Base-by-base conservation (phyloP, 2,113 vertebrate genomes). In the Zeus faber region DNA sequence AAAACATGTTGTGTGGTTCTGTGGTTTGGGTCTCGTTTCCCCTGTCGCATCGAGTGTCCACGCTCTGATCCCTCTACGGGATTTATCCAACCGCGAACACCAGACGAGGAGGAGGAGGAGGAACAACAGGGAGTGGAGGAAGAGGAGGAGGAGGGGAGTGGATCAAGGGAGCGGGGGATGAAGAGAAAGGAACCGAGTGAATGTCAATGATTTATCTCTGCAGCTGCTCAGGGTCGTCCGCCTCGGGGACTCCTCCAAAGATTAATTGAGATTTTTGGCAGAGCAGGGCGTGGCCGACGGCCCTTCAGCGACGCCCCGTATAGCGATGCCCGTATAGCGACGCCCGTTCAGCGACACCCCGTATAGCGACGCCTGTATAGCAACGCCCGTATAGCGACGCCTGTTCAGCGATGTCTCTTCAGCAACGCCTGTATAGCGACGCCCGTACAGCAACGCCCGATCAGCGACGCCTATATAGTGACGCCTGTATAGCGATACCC, bases 231-330 rank as follows among this genome's bases (percentile, higher is more conserved):
- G 83, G 79, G 75, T 85, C 76, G 70, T 68, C 69, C 57, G 35
- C 67, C 67, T 76, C 79, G 54, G 46, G 43, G 54, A 65, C 65
- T 67, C 74, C 75, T 69, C 65, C 17, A 66, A 82, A 83, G 84
- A 89, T 87, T 80, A 83, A 87, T 85, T 68, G 74, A 82, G 68
- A 73, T 54, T 46, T 67, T 2, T 65, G 51, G 68, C 65, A 80
- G 65, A 79, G 54, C 31, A 65, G 81, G 74, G 79, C 68, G 64
- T 70, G 35, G 56, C 44, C 20, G 53, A 46, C n/a, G n/a, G 67
- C 78, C 83, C 79, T 84, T 84, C 83, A 86, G 87, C 76, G 85
- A 88, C 85, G n/a, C n/a, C n/a, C n/a, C n/a, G n/a, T n/a, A n/a
- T n/a, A n/a, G n/a, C n/a, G n/a, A n/a, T n/a, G n/a, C n/a, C n/a